phyloP scores from a whole-genome alignment of 2,113 vertebrate species.

The Odobenus rosmarus region DNA sequence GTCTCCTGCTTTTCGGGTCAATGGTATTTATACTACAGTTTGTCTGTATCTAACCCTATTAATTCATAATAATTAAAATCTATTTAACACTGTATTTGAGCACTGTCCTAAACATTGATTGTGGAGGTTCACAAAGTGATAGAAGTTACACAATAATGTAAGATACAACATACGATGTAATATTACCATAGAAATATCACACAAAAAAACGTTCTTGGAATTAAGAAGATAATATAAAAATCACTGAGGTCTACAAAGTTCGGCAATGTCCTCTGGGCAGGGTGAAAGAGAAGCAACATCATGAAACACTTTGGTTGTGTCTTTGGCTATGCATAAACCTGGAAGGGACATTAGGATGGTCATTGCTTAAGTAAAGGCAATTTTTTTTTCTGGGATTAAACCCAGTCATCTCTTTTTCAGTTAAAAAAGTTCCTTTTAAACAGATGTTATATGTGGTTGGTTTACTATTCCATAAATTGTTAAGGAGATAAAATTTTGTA shows the following conservation, averaged over 20 bases:
- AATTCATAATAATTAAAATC: constrained; percentile 10
- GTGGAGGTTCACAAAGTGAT: neutral
- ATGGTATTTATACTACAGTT: neutral
- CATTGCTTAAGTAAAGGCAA: neutral
- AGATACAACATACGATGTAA: neutral
- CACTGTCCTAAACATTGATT: neutral
- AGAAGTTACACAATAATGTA: neutral
- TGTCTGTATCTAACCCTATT: neutral
- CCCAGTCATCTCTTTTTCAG: neutral
- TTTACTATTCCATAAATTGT: constrained; percentile 27
- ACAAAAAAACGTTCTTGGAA: neutral
- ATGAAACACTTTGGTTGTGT: neutral
- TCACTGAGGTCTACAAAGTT: neutral
- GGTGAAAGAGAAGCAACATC: neutral
- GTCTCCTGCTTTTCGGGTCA: neutral
- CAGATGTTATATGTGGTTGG: neutral
- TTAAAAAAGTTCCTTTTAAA: neutral
- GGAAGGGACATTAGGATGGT: neutral
- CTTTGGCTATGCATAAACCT: neutral
- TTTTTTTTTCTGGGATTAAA: neutral
- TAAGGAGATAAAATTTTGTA: constrained; percentile 1
- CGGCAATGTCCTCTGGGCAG: neutral
- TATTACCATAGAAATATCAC: neutral
- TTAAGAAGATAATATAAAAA: neutral
- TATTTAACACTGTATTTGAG: neutral